Evolutionary conservation across 1,140 invertebrate species (phyloP).

Genomic region (Streblospio benedicti): DNA sequence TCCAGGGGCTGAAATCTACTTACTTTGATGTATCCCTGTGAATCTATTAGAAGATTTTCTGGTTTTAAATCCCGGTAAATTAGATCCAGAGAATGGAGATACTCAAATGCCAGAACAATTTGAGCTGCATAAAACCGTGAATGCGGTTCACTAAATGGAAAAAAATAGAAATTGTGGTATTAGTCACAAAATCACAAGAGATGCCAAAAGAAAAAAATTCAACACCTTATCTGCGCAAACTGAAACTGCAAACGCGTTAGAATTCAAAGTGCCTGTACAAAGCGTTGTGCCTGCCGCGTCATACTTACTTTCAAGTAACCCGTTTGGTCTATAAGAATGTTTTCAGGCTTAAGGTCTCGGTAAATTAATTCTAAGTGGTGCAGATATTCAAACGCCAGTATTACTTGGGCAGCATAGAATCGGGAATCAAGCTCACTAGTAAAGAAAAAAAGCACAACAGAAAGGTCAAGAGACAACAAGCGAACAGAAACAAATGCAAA

Average conservation of each 20-base stretch:
- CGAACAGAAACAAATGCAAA: slow-evolving; percentile 22
- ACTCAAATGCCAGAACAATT: slow-evolving; percentile 98
- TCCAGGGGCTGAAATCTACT: not conserved
- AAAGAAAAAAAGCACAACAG: too few species aligned
- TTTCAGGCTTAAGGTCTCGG: slow-evolving; percentile 97
- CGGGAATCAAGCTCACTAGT: slow-evolving; percentile 93
- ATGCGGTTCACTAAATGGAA: slow-evolving; percentile 72
- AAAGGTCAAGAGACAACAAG: slow-evolving; percentile 46
- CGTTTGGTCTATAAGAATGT: slow-evolving; percentile 93
- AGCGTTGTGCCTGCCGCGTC: not conserved
- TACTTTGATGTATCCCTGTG: slow-evolving; percentile 89
- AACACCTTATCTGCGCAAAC: too few species aligned
- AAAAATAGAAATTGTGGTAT: not conserved
- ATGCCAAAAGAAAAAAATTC: too few species aligned
- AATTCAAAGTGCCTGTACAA: too few species aligned
- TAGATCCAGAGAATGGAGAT: slow-evolving; percentile 97
- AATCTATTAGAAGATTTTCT: slow-evolving; percentile 97
- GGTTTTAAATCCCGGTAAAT: slow-evolving; percentile 99
- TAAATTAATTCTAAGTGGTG: slow-evolving; percentile 99
- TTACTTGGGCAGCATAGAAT: slow-evolving; percentile 99
- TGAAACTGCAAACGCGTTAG: too few species aligned
- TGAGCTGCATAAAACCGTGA: slow-evolving; percentile 99
- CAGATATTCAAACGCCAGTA: slow-evolving; percentile 97
- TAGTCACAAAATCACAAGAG: too few species aligned
- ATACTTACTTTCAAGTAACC: slow-evolving; percentile 83